Percentiles rank a stretch among this genome's conserved stretches.
These are phyloP conservation scores for Phenganax stokvisi DNA, from an alignment of 92 coral and sea anemone genomes.

Conservation along the genomic window DNA sequence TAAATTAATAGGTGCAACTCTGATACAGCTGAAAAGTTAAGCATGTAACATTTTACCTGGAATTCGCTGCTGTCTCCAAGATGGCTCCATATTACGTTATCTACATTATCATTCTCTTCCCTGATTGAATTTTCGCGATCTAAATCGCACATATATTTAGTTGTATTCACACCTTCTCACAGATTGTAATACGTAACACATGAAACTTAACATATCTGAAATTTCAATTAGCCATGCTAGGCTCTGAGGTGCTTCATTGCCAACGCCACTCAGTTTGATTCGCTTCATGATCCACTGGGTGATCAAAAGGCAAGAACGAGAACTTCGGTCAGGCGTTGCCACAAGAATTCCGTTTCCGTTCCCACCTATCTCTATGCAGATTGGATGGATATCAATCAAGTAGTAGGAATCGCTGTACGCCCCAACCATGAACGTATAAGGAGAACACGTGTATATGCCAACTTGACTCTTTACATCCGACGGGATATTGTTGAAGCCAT, in stretches of 20 bases:
- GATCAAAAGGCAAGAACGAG: conserved; percentile 22
- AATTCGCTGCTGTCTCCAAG: too few relatives aligned
- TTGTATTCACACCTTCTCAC: too few relatives aligned
- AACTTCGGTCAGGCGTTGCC: conserved; percentile 27
- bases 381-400: neutral
- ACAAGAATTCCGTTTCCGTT: conserved; percentile 26
- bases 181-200: too few relatives aligned
- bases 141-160: too few relatives aligned
- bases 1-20: too few relatives aligned
- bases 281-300: conserved; percentile 26
- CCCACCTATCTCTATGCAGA: conserved; percentile 14
- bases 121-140: too few relatives aligned
- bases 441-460: conserved; percentile 32
- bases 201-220: neutral
- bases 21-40: too few relatives aligned
- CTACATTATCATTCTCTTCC: too few relatives aligned
- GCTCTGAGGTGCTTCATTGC: conserved; percentile 21
- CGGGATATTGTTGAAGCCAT: neutral
- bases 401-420: conserved; percentile 29
- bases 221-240: conserved; percentile 21
- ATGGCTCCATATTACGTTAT: too few relatives aligned
- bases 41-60: too few relatives aligned
- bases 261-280: conserved; percentile 1
- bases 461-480: conserved; percentile 6
- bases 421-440: conserved; percentile 28